Evolutionary conservation across 2,113 vertebrate species (phyloP).

Genomic region (Cyprinus carpio): DNA sequence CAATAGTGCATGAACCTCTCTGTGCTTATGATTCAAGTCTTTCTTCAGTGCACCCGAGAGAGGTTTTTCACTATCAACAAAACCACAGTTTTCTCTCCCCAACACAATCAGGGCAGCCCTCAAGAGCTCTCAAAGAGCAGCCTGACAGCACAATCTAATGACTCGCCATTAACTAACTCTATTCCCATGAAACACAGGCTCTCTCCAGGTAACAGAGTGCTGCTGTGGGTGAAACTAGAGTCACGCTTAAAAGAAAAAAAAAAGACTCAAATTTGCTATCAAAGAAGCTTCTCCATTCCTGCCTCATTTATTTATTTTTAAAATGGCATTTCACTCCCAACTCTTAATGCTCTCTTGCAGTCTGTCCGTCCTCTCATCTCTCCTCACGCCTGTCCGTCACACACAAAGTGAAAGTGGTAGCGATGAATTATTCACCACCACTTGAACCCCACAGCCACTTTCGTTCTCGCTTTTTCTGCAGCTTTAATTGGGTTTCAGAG

Average conservation of each 20-base stretch:
- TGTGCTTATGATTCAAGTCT: not conserved
- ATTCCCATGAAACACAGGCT: conserved; percentile 17
- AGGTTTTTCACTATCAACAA: conserved; percentile 33
- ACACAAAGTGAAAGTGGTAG: conserved; percentile 41
- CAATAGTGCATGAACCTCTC: not conserved
- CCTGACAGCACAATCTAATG: conserved; percentile 13
- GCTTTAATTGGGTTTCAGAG: conserved; percentile 36
- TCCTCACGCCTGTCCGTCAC: conserved; percentile 38
- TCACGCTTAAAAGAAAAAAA: not conserved
- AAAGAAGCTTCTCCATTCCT: not conserved
- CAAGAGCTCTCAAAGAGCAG: conserved; percentile 21
- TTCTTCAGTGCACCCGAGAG: conserved; percentile 1
- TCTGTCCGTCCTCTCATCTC: conserved; percentile 43
- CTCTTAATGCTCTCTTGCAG: conserved; percentile 42
- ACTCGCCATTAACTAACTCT: conserved; percentile 6
- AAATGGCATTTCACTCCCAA: not conserved
- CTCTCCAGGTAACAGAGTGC: conserved; percentile 11
- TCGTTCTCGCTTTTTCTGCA: conserved; percentile 6
- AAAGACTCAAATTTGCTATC: not conserved
- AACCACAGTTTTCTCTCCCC: conserved; percentile 33
- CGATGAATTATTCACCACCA: conserved; percentile 70
- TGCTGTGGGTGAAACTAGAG: not conserved
- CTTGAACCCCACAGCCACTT: conserved; percentile 52
- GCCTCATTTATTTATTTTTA: conserved; percentile 24
- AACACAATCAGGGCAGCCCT: conserved; percentile 21